Evolutionary conservation across 2,113 vertebrate genomes (phyloP), one percentile per base, ranked within the genome.

Genomic region (Macquaria ambigua): DNA sequence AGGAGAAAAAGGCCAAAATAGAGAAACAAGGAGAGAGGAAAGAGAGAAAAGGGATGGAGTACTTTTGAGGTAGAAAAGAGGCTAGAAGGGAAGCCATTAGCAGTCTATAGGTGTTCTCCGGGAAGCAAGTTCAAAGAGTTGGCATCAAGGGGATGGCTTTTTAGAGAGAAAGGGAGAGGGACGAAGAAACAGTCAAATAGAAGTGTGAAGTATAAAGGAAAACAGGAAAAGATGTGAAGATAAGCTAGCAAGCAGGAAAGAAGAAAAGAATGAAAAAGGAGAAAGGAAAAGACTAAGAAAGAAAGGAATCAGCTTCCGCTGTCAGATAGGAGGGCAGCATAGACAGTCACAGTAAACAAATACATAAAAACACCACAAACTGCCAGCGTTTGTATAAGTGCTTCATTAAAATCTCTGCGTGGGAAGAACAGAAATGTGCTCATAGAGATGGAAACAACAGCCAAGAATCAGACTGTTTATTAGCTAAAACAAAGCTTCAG

Each of bases 401-500:
- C 58, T 56, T 76, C 55, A 71, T 84, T 85, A 74, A 63, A 79
- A 52, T 16, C n/a, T 6, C 46, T 28, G 75, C 4, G 39, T 79
- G 69, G 46, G 76, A 77, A 37, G 70, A 77, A 77, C 23, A 77
- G 43, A 73, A 52, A 77, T 56, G 59, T 55, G 64, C 46, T 75
- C 48, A 55, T 46, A 84, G 56, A 78, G 8, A 70, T 14, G 50
- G 39, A 75, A 78, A 56, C 16, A 73, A 59, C 18, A 68, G 77
- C 53, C 25, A 52, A 58, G 55, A 76, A 73, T 72, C 41, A 77
- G 31, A 25, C 48, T 62, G 52, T 72, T 86, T 74, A 80, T 81
- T 53, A 79, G 79, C 62, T 46, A 31, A 83, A 88, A 81, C 73
- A 88, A 81, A 90, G 62, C n/a, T 28, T 0, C 39, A 79, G 63